Evolutionary conservation across 2,888 invertebrate genomes (phyloP), one percentile per base, ranked within the genome.

Genomic region (Trichogramma evanescens): DNA sequence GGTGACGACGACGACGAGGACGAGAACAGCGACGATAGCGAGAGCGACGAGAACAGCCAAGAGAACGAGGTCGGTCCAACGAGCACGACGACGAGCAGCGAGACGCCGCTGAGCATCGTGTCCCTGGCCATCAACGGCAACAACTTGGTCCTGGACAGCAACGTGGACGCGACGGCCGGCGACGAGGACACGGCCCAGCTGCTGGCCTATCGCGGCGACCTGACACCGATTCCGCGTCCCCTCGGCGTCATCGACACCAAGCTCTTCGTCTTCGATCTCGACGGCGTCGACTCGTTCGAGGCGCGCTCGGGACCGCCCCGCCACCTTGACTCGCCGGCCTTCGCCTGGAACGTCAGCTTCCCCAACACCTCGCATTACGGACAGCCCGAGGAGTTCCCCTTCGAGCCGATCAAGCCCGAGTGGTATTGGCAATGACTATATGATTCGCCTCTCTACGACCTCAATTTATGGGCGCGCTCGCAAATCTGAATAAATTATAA

Each of bases 271-370:
- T 80, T 82, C 78, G 74, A 79, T 45, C 58, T 65, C n/a, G 63
- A 69, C 9, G 74, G 76, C 7, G 58, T 74, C 7, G 67, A 72
- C 39, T 64, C 66, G 5, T 73, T 79, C 54, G 74, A 77, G 54
- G 75, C 72, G 0, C 71, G 66, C 55, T 75, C 77, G 3, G 79
- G 79, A n/a, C 79, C 79, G 3, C 65, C 67, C 5, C 70, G 63
- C 2, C 63, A 59, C 2, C 49, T 42, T 13, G 54, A 51, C 3
- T 62, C 60, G 5, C 77, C 77, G 57, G 84, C 89, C 0, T 93
- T 92, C 77, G 83, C 85, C 70, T 93, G 93, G 93, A 86, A 87
- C 56, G 83, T 82, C 55, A 84, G 82, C 64, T 89, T 87, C 69
- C 81, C 80, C 4, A 79, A 83, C 61, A 72, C 76, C 54, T 81